Percentiles rank a stretch among this genome's conserved stretches.
Evolutionary conservation across 64 coral and sea anemone genomes (phyloP).

Genomic region (Montipora sp.): DNA sequence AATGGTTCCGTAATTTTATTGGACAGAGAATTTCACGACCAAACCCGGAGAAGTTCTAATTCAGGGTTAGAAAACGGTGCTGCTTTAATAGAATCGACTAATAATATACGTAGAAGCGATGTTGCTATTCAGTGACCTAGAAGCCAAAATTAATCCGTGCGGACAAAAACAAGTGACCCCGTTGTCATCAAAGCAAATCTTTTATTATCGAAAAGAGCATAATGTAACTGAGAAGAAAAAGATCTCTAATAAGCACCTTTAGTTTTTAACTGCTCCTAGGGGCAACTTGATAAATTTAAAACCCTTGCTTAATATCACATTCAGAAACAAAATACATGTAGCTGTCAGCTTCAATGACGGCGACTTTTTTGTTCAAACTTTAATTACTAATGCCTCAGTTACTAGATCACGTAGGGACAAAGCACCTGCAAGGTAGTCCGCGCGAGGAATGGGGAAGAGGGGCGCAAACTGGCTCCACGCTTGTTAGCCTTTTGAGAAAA

Average conservation of each 20-base stretch:
- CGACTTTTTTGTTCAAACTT: neutral
- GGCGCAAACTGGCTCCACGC: constrained; percentile 15
- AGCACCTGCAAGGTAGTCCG: constrained; percentile 45
- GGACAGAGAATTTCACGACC: neutral
- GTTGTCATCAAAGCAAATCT: too few species aligned
- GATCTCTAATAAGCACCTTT: neutral
- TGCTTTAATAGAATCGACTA: too few species aligned
- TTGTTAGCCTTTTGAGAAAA: constrained; percentile 19
- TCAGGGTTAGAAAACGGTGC: too few species aligned
- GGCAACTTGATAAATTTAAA: neutral
- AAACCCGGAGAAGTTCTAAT: too few species aligned
- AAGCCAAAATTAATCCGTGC: too few species aligned
- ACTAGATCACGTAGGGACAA: neutral
- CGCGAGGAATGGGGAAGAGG: constrained; percentile 56
- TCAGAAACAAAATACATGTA: too few species aligned
- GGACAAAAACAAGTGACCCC: too few species aligned
- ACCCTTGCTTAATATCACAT: neutral
- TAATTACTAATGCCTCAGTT: neutral
- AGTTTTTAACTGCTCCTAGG: neutral
- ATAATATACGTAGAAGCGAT: too few species aligned
- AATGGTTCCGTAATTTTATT: neutral
- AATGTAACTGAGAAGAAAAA: neutral
- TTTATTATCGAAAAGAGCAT: too few species aligned
- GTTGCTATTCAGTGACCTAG: too few species aligned
- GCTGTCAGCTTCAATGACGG: too few species aligned